Evolutionary conservation across 2,888 invertebrate species (phyloP), one percentile per base, ranked within the genome.

Genomic region (Azorinus chamasolen): DNA sequence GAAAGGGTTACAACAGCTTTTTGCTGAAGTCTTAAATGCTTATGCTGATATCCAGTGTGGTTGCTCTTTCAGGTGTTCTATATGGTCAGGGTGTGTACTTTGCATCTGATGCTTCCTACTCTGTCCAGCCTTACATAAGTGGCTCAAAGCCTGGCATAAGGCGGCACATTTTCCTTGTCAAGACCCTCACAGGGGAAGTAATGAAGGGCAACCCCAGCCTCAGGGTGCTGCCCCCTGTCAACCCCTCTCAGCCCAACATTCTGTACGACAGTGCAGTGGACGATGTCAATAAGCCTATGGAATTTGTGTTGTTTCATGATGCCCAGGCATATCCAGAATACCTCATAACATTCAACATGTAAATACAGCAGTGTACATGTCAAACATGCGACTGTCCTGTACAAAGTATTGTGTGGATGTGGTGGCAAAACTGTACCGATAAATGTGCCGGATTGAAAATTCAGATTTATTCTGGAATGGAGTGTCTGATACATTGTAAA

Each of bases 221-320:
- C 79, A 78, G 79, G 58, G 74, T 78, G 14, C 84, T 88, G 0
- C 87, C 87, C 27, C 64, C 68, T 8, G 71, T 82, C 25, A 71
- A 71, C 24, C 43, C 73, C 20, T 57, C 64, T 16, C 25, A 76
- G 37, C 54, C 74, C 1, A 68, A 58, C 2, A 61, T 66, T 14
- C 18, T 78, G 18, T 90, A 80, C 61, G 88, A 91, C 59, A 83
- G 86, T 53, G 86, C 87, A n/a, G 88, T 87, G 0, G 87, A 90
- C 55, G 81, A 84, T 58, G 53, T 66, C 1, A 65, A 57, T 8
- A 76, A 59, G 22, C 87, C 88, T 6, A 64, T 71, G 43, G 89
- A 90, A 57, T 91, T 84, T 84, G 86, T 91, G 24, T 85, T 90
- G 37, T 91, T 89, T 57, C 81, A 87, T 65, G 91, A 91, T 62